Base-by-base conservation (phyloP, 1,140 invertebrate genomes). In the Pseudomyrmex sp. region DNA sequence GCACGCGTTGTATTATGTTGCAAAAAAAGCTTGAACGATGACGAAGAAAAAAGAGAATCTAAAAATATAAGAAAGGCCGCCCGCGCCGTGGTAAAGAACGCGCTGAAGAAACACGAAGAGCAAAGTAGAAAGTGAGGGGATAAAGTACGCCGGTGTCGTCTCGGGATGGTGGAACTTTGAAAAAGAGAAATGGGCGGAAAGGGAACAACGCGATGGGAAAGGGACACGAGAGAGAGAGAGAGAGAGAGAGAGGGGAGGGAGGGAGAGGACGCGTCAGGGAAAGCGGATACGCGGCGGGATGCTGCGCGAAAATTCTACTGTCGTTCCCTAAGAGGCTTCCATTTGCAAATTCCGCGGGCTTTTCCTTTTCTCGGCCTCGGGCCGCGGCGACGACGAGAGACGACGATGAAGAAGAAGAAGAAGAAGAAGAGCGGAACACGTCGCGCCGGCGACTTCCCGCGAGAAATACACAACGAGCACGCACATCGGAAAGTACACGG, bases 101-200 rank as follows among this genome's bases (percentile, higher is more conserved):
- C n/a, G 9, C 12, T 18, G 13, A 59, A 48, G 68, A 54, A 56
- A 54, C 62, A 72, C 66, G 59, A 80, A 70, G 76, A 26, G 76
- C 65, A 70, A 80, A 80, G 76, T 80, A 80, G 65, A 80, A 80
- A 80, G 76, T 72, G 76, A 80, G 69, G 65, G 15, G 66, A 72
- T 80, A 56, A 80, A 80, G 76, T 77, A 70, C 54, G 50, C 10
- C 54, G 44, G 76, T 48, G 52, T 80, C 2, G 35, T 35, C 76
- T 70, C 18, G 65, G 52, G 63, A 79, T 56, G 26, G 26, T 35
- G 13, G 46, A 80, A 80, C 66, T 70, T 80, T 80, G 54, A 35
- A 79, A 59, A 50, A 69, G 76, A 59, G n/a, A 70, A 80, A 79
- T 70, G 65, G 52, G 56, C 65, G 65, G 76, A 58, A 70, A 46